These are phyloP conservation scores for Ictalurus punctatus DNA, from an alignment of 2,113 vertebrate genomes.

Conservation along the genomic window DNA sequence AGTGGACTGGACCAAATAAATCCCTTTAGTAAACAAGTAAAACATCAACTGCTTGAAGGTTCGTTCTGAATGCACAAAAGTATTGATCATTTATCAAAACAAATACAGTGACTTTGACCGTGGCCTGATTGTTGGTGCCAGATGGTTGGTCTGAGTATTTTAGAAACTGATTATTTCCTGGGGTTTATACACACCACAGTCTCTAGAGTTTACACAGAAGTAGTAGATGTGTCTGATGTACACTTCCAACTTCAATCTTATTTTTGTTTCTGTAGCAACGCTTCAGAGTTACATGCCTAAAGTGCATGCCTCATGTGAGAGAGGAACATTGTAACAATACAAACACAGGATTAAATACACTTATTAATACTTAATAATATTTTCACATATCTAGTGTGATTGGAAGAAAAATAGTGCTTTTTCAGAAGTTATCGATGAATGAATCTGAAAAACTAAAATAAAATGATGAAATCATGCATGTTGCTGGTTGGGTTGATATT, in stretches of 20 bases:
- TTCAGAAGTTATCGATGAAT: neutral
- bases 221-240: neutral
- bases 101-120: neutral
- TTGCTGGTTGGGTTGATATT: neutral
- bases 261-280: neutral
- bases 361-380: neutral
- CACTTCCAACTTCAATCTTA: neutral
- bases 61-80: neutral
- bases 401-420: neutral
- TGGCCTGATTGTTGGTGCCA: neutral
- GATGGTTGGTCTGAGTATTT: neutral
- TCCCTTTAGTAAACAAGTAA: neutral
- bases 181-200: neutral
- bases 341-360: neutral
- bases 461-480: neutral
- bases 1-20: neutral
- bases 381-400: neutral
- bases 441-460: neutral
- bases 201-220: neutral
- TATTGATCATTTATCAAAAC: neutral
- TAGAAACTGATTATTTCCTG: neutral
- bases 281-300: neutral
- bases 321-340: neutral
- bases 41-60: neutral
- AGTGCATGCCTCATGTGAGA: neutral